Base-by-base conservation (phyloP, 2,888 invertebrate genomes). In the Dilophus febrilis region DNA sequence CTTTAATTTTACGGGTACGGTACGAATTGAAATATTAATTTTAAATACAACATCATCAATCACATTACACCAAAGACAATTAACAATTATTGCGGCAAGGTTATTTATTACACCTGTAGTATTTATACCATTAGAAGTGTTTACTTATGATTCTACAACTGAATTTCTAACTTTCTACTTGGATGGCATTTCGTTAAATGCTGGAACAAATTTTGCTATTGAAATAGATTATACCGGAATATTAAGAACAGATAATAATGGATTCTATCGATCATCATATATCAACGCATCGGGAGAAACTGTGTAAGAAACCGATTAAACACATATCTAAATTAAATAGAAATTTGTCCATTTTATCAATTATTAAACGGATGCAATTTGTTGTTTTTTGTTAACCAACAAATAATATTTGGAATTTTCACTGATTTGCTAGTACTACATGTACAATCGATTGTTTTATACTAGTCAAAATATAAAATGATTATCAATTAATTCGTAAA, bases 251-350 rank as follows among this genome's bases (percentile, higher is more conserved):
- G 68, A 73, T 32, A 65, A 76, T 54, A 70, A 69, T 41, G 81
- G 80, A 16, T 66, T 81, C 19, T 77, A 77, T 47, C 59, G 71
- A 22, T 71, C 74, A 28, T 67, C 63, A 3, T 81, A 80, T 49
- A 57, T 53, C 4, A 64, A 67, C 42, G 40, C 56, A 13, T 46
- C 55, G 34, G 65, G 61, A 29, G 64, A 61, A 49, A 61, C 45
- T 61, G 72, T 66, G 71, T 71, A 53, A 57, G 51, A 50, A n/a
- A n/a, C n/a, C n/a, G n/a, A n/a, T n/a, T n/a, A n/a, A n/a, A n/a
- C n/a, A n/a, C n/a, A n/a, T n/a, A n/a, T n/a, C n/a, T n/a, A n/a
- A n/a, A n/a, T n/a, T n/a, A n/a, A n/a, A n/a, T n/a, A n/a, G n/a
- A n/a, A n/a, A n/a, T n/a, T n/a, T n/a, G n/a, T n/a, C n/a, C n/a